Percentiles rank a stretch among this genome's conserved stretches.
Evolutionary conservation across 2,888 invertebrate species (phyloP).

Genomic region (Drosophila demipolita): DNA sequence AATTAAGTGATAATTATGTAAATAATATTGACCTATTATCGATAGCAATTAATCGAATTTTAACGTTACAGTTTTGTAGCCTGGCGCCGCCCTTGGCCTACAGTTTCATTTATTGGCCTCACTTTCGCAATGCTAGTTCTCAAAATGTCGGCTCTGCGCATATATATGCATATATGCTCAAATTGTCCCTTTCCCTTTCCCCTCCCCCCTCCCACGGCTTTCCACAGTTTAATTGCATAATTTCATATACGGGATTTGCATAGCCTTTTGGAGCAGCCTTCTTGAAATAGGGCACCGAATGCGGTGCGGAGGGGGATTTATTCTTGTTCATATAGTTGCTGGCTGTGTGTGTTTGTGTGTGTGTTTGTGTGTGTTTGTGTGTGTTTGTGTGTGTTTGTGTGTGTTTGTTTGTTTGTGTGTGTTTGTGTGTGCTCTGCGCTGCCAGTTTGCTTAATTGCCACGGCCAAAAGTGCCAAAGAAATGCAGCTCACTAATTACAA

Average conservation of each 20-base stretch:
- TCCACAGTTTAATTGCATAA: constrained; percentile 65
- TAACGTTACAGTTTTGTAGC: background rate
- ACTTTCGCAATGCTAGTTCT: background rate
- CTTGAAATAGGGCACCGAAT: background rate
- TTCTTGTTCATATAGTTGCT: constrained; percentile 30
- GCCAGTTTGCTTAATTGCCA: constrained; percentile 72
- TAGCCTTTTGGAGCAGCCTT: constrained; percentile 31
- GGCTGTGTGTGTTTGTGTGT: constrained; percentile 14
- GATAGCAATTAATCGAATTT: constrained; percentile 8
- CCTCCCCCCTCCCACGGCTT: background rate
- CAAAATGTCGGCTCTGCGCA: background rate
- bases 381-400: constrained; percentile 17
- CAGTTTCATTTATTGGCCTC: background rate
- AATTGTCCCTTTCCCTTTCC: background rate
- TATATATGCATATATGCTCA: background rate
- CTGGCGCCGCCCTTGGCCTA: constrained; percentile 19
- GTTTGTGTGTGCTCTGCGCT: constrained; percentile 24
- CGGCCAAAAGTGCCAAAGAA: constrained; percentile 77
- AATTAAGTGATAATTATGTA: background rate
- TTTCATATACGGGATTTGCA: constrained; percentile 65
- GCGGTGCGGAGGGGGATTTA: background rate
- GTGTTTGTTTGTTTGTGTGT: background rate
- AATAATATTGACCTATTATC: background rate
- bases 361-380: constrained; percentile 1
- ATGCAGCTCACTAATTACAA: constrained; percentile 77